A percentile compares a stretch with the other conserved stretches of the same genome.
Evolutionary conservation across 2,113 vertebrate species (phyloP).

Genomic region (Motacilla alba): DNA sequence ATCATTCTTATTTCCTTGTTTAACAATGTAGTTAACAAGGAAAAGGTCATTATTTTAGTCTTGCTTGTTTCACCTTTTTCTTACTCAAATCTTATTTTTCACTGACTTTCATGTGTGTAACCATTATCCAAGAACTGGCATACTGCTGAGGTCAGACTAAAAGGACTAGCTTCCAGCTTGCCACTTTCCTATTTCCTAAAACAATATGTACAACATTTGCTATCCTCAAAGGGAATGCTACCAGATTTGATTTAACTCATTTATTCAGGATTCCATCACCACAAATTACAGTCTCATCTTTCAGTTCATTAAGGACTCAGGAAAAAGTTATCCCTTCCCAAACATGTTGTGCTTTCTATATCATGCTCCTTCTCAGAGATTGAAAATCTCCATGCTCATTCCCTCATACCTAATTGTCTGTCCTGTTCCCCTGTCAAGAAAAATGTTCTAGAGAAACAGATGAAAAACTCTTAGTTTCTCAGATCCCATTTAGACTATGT

Average conservation of each 20-base stretch:
- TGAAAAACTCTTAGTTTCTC: neutral
- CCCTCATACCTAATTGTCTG: neutral
- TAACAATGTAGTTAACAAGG: neutral
- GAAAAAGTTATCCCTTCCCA: neutral
- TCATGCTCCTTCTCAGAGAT: neutral
- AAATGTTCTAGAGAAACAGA: neutral
- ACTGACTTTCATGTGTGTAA: neutral
- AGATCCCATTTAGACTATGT: neutral
- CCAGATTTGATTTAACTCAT: neutral
- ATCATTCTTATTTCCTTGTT: neutral
- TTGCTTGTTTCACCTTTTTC: neutral
- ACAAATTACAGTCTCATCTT: neutral
- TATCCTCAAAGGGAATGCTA: neutral
- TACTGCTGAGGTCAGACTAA: neutral
- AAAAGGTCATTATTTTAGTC: neutral
- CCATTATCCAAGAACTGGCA: neutral
- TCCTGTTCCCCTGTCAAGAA: neutral
- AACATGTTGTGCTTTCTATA: neutral
- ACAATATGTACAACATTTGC: neutral
- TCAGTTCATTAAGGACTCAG: neutral
- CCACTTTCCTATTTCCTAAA: neutral
- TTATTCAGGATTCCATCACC: neutral
- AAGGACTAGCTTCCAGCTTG: neutral
- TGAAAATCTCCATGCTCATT: neutral
- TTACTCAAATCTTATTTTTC: neutral